Evolutionary conservation across 2,113 vertebrate genomes (phyloP), one percentile per base, ranked within the genome.

Genomic region (Rhinolophus sinicus): DNA sequence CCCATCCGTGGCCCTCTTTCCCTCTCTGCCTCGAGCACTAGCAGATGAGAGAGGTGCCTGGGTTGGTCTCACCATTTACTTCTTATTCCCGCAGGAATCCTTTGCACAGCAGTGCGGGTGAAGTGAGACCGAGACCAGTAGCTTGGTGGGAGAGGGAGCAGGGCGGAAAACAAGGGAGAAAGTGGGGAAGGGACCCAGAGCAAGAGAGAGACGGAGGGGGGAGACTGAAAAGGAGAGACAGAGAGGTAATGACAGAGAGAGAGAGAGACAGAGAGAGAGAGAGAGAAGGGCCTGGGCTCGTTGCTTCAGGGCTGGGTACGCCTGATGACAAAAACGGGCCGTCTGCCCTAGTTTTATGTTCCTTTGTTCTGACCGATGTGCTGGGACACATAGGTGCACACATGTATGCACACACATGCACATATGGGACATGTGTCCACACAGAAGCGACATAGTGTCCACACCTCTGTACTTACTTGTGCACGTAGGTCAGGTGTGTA

Each of bases 1-100:
- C 28, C 62, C 11, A 0, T 30, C 21, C 0, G 0, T 4, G 19
- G 52, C 30, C 50, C 24, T 14, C 16, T 10, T 18, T 56, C 26
- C 72, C 70, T 44, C 35, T 56, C 67, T 0, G 6, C 47, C 13
- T 28, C 10, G 14, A 9, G 65, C 8, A 1, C 47, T 44, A 0
- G 82, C 3, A 16, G 30, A 30, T 0, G 40, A 60, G 56, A 52
- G 54, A 50, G 35, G 69, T 4, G 19, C 52, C 38, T n/a, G 69
- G 73, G 52, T 3, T 35, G 16, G 13, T 58, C 62, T 40, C 16
- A 6, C 35, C 13, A 1, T 28, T 22, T 40, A 9, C 67, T 50
- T 82, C n/a, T 69, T 33, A 13, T 54, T 54, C 89, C 33, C 21
- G 14, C 58, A 10, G 82, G 89, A n/a, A 15, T n/a, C 40, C 30